Conservation (phyloP, 2,113 vertebrate genomes). For the Catagonus wagneri region DNA sequence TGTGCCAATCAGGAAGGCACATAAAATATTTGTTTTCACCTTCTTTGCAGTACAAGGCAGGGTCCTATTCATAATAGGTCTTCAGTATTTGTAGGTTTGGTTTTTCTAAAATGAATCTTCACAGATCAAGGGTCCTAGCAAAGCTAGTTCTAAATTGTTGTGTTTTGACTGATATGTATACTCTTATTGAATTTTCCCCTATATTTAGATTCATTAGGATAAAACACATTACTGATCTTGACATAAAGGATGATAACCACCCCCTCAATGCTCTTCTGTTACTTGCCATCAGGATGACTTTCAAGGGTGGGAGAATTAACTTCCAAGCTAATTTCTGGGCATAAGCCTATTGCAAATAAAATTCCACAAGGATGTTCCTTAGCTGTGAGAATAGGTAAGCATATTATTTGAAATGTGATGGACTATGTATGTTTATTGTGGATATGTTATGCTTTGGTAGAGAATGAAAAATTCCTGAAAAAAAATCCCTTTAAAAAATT, state of each 20-base stretch:
- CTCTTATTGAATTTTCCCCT: not conserved
- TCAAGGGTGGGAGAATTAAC: not conserved
- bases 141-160: not conserved
- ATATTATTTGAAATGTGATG: not conserved
- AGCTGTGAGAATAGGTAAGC: not conserved
- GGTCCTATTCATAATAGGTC: not conserved
- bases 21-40: not conserved
- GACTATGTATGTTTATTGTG: not conserved
- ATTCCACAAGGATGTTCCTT: not conserved
- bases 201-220: constrained; percentile 35
- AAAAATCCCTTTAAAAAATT: not conserved
- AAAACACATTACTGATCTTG: not conserved
- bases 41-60: not conserved
- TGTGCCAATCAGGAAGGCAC: not conserved
- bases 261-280: not conserved
- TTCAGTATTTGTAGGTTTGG: not conserved
- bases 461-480: not conserved
- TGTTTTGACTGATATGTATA: not conserved
- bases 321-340: not conserved
- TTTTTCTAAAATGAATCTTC: constrained; percentile 26
- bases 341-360: not conserved
- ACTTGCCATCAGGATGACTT: not conserved
- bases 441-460: not conserved
- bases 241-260: not conserved
- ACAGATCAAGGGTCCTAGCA: not conserved